Evolutionary conservation across 2,888 invertebrate genomes (phyloP), one percentile per base, ranked within the genome.

Genomic region (Caenorhabditis doughertyi): DNA sequence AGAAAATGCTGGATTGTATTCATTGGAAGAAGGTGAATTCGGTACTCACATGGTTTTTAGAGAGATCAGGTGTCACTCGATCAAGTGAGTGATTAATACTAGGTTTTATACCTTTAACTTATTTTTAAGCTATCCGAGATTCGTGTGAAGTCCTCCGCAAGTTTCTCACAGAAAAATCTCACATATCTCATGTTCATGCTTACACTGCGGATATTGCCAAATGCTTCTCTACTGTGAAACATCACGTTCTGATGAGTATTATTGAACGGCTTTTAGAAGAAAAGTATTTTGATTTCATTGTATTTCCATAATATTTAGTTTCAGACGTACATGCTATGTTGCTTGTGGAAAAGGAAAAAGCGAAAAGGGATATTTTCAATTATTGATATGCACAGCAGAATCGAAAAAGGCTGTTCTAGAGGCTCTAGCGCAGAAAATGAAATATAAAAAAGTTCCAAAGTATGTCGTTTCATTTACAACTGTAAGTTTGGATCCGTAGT

Each of bases 161-260:
- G 4, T 74, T 67, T 25, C 27, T 74, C 13, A 9, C 18, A 13
- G 2, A 9, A 35, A 29, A 35, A 74, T 56, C 25, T n/a, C 18
- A 18, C 13, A 42, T n/a, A n/a, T 4, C 16, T 9, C 29, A 8
- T 1, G 39, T 58, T 21, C 67, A 23, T 47, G 65, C 29, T 2
- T 74, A 47, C 29, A 74, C 74, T 0, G 67, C 55, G 0, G 74
- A 74, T 47, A 21, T 74, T 18, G 39, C 56, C 5, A 74, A 74
- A 35, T 74, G 74, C 27, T 74, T 74, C 13, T 65, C 74, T 35
- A 7, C 32, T 11, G 27, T 74, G 4, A 23, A 42, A 5, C 74
- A 74, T 8, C 3, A 9, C 1, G 35, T 39, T 23, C 16, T 67
- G 3, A n/a, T 56, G 4, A 7, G 13, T 25, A 64, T 65, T 42